Evolutionary conservation across 2,797 vertebrate species (phyloP), one percentile per base, ranked within the genome.

Genomic region (Anomalospiza imberbis): DNA sequence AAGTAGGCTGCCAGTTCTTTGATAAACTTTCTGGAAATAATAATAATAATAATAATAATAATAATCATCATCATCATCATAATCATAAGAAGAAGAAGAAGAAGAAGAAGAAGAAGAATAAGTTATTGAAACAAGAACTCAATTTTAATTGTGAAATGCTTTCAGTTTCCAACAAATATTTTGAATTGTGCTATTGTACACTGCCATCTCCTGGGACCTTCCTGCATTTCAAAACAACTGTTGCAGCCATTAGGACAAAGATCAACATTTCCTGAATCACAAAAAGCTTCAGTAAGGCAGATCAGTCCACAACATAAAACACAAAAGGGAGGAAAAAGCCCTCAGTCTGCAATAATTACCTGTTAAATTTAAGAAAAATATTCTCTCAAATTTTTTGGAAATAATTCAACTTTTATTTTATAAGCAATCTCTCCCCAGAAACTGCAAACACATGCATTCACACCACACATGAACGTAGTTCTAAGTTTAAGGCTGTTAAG

Each of bases 151-250:
- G 71, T 67, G 77, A 89, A 95, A 78, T 32, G 34, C 20, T 79
- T 75, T 78, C 38, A 16, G 32, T 63, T 93, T 91, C 80, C 40
- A 62, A 75, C 38, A 92, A 91, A 51, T 84, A 70, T 88, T 94
- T 86, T 93, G 47, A 90, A 83, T 71, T 94, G 40, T 79, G 77
- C 77, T 91, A 89, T 81, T 94, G 81, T 91, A 93, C 89, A 97
- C 83, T 97, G 92, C 94, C 91, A 55, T 87, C 94, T 95, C 93
- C 96, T 97, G 94, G 95, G 94, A 96, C 48, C 25, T 83, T 77
- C 42, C 63, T 78, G 89, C 72, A 96, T 82, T 96, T 94, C 67
- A 85, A 83, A 95, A 60, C 66, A 62, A 70, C 38, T 83, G 31
- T 45, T 84, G 70, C 32, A 84, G 45, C 25, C 55, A 36, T 28